These are phyloP conservation scores for Oceanodroma tethys DNA, from an alignment of 2,113 vertebrate genomes.

Conservation along the genomic window DNA sequence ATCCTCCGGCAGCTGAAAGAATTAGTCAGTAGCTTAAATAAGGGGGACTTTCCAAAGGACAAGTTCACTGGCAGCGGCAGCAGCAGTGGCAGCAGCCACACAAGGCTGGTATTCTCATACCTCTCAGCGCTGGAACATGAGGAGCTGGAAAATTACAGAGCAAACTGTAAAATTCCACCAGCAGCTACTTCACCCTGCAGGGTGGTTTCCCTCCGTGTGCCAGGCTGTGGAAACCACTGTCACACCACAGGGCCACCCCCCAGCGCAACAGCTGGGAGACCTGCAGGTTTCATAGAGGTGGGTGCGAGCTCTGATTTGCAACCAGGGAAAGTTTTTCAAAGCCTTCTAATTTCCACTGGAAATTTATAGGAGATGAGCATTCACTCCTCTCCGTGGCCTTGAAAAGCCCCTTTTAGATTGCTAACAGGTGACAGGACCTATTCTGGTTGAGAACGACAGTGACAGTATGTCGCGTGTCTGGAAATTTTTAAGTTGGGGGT, in stretches of 20 bases:
- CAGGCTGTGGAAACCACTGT: neutral
- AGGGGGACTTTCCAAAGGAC: conserved; percentile 33
- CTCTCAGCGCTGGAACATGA: neutral
- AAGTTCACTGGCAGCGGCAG: neutral
- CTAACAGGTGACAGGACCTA: neutral
- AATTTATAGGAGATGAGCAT: neutral
- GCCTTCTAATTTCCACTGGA: neutral
- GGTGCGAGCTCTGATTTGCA: neutral
- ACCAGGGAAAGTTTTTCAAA: neutral
- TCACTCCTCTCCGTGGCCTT: neutral
- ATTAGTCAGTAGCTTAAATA: conserved; percentile 21
- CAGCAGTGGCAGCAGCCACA: neutral
- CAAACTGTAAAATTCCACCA: conserved; percentile 53
- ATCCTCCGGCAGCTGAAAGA: neutral
- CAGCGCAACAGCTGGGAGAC: neutral
- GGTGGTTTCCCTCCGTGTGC: neutral
- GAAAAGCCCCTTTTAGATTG: neutral
- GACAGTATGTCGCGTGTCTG: neutral
- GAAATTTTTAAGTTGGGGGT: neutral
- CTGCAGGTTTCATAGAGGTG: neutral
- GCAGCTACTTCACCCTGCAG: neutral
- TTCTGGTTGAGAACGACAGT: neutral
- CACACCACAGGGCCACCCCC: neutral
- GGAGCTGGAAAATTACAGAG: conserved; percentile 64
- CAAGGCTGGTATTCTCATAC: conserved; percentile 16